Evolutionary conservation across 1,140 invertebrate genomes (phyloP).

Genomic region (Venturia canescens): DNA sequence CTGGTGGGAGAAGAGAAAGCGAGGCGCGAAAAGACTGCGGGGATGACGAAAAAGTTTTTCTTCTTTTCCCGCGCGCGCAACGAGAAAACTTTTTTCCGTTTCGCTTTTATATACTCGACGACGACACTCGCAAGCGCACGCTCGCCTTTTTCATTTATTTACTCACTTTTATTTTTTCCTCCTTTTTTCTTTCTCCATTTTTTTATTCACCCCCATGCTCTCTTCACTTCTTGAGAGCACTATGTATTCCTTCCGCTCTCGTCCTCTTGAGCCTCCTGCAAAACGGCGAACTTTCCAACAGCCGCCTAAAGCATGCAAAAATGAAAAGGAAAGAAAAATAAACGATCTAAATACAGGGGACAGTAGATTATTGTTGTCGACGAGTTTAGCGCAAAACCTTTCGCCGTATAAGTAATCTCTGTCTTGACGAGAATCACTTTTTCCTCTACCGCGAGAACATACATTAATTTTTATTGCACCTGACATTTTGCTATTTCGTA

Average conservation of each 20-base stretch:
- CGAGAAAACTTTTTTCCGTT: slow-evolving; percentile 26
- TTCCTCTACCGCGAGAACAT: not conserved
- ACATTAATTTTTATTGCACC: not conserved
- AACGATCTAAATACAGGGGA: not conserved
- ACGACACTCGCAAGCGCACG: not conserved
- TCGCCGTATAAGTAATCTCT: slow-evolving; percentile 7
- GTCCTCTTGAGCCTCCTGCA: not conserved
- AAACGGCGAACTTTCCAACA: slow-evolving; percentile 15
- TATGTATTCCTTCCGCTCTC: not conserved
- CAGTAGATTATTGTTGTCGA: not conserved
- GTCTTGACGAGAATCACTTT: not conserved
- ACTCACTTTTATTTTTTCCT: not conserved
- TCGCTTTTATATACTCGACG: not conserved
- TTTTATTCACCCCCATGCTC: not conserved
- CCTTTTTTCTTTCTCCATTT: no score
- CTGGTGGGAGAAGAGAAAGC: not conserved
- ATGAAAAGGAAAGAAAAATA: not conserved
- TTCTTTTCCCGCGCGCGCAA: slow-evolving; percentile 4
- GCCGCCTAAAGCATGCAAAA: slow-evolving; percentile 2
- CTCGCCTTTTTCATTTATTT: slow-evolving; percentile 11
- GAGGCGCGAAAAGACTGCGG: slow-evolving; percentile 20
- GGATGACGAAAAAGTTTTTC: slow-evolving; percentile 24
- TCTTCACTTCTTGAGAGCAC: not conserved
- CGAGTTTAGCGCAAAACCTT: slow-evolving; percentile 12
- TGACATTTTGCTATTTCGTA: not conserved